Percentiles rank a stretch among this genome's conserved stretches.
Evolutionary conservation across 1,140 invertebrate species (phyloP).

Genomic region (Drosophila micromelanica): DNA sequence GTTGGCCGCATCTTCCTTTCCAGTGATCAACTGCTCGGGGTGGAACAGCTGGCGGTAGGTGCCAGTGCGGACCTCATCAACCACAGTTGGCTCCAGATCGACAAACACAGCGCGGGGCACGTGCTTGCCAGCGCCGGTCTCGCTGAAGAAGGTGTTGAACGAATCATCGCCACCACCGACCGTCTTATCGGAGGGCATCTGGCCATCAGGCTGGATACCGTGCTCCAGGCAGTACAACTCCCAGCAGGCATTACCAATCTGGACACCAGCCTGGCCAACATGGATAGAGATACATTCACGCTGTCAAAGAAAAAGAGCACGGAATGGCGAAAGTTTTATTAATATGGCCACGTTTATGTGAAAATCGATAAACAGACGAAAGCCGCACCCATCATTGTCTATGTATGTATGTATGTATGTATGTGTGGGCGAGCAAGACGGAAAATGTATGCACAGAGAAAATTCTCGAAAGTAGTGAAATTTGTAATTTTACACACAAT

Average conservation of each 20-base stretch:
- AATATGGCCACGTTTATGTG: neutral
- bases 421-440: constrained; percentile 23
- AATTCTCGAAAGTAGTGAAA: constrained; percentile 16
- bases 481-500: neutral
- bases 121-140: constrained; percentile 94
- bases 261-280: constrained; percentile 90
- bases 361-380: constrained; percentile 48
- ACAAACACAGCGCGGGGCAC: constrained; percentile 94
- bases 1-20: constrained; percentile 95
- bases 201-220: constrained; percentile 91
- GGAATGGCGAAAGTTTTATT: constrained; percentile 13
- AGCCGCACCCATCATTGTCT: constrained; percentile 52
- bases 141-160: constrained; percentile 95
- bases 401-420: neutral
- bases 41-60: constrained; percentile 94
- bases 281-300: constrained; percentile 88
- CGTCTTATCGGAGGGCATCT: constrained; percentile 91
- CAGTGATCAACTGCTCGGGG: constrained; percentile 93
- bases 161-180: constrained; percentile 89
- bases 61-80: constrained; percentile 93
- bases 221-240: constrained; percentile 88
- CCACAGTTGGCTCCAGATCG: constrained; percentile 94
- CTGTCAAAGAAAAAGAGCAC: constrained; percentile 50
- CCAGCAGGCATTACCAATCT: constrained; percentile 91
- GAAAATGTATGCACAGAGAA: constrained; percentile 14